phyloP scores from a whole-genome alignment of 2,888 invertebrate species.

The Dynastes maya region DNA sequence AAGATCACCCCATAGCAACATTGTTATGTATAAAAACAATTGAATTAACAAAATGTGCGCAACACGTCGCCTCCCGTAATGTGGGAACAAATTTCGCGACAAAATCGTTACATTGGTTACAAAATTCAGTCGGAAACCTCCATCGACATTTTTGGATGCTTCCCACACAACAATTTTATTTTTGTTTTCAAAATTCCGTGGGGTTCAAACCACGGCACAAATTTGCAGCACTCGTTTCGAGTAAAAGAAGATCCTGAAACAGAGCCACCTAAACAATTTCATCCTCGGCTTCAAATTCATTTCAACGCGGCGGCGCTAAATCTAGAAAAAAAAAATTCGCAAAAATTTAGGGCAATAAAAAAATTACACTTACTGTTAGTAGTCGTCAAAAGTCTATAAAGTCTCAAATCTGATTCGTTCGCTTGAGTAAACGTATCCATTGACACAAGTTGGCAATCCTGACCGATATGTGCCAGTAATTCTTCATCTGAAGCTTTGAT shows the following conservation, averaged over 20 bases:
- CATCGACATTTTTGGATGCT: conserved; percentile 25
- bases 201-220: conserved; percentile 64
- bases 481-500: conserved; percentile 54
- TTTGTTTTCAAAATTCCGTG: conserved; percentile 55
- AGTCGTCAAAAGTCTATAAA: conserved; percentile 66
- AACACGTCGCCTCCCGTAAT: conserved; percentile 18
- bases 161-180: conserved; percentile 41
- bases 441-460: conserved; percentile 59
- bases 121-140: conserved; percentile 39
- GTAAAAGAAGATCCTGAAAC: conserved; percentile 58
- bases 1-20: no score
- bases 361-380: conserved; percentile 63
- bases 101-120: conserved; percentile 32
- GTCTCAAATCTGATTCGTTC: conserved; percentile 62
- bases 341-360: not conserved
- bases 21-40: conserved; percentile 42
- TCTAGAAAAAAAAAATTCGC: conserved; percentile 57
- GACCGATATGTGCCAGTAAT: conserved; percentile 53
- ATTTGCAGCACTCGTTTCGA: conserved; percentile 60
- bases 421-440: conserved; percentile 50
- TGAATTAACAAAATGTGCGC: conserved; percentile 27
- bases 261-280: conserved; percentile 58
- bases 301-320: conserved; percentile 67
- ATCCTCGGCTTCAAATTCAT: conserved; percentile 10
- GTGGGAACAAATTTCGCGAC: conserved; percentile 27